These are phyloP conservation scores for Gobionotothen gibberifrons DNA, from an alignment of 2,797 vertebrate species.

Conservation along the genomic window DNA sequence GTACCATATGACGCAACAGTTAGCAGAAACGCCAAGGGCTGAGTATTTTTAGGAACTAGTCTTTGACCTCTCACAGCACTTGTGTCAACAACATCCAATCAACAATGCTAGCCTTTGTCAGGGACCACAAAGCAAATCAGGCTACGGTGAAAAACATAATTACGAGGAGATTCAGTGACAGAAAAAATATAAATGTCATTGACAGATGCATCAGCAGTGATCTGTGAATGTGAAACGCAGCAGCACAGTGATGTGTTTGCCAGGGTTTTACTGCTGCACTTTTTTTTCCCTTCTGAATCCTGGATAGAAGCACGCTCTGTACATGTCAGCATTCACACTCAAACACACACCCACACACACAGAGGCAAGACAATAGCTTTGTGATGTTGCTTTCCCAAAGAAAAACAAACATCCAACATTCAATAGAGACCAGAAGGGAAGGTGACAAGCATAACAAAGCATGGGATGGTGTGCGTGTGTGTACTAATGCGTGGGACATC, in stretches of 20 bases:
- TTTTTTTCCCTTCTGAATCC: constrained; percentile 21
- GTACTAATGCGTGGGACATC: constrained; percentile 19
- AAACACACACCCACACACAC: constrained; percentile 48
- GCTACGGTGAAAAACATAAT: constrained; percentile 15
- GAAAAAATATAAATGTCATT: constrained; percentile 1
- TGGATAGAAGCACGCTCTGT: constrained; percentile 14
- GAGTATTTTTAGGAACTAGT: constrained; percentile 80
- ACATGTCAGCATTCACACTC: constrained; percentile 37
- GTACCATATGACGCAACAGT: constrained; percentile 73
- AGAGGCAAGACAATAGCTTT: constrained; percentile 39
- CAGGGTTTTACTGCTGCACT: neutral
- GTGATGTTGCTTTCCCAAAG: constrained; percentile 49
- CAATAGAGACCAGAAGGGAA: constrained; percentile 48
- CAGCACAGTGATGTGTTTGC: neutral
- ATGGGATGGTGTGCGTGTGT: constrained; percentile 23
- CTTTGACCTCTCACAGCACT: constrained; percentile 73
- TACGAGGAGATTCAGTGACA: constrained; percentile 8
- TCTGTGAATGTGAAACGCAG: neutral
- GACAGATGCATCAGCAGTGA: constrained; percentile 3
- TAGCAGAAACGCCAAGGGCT: constrained; percentile 65
- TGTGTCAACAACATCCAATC: constrained; percentile 64
- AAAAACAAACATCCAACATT: constrained; percentile 58
- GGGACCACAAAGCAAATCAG: constrained; percentile 43
- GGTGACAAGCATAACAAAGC: constrained; percentile 67
- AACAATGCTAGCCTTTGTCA: constrained; percentile 54